These are phyloP conservation scores for Sericinus montela DNA, from an alignment of 2,888 invertebrate genomes.

Conservation along the genomic window DNA sequence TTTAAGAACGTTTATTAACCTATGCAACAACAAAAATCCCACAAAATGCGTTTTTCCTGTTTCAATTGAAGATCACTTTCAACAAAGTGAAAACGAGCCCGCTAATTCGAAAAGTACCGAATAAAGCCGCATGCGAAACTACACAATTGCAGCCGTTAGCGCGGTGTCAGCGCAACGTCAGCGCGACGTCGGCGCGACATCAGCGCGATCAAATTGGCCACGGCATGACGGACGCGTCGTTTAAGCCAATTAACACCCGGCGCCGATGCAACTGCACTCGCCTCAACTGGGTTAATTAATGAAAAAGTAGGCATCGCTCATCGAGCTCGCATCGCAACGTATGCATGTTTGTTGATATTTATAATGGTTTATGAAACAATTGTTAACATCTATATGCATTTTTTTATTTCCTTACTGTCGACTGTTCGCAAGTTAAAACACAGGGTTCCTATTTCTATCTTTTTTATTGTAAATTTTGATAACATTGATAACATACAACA, in stretches of 20 bases:
- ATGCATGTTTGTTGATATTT: background rate
- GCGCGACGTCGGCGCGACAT: background rate
- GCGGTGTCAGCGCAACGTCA: background rate
- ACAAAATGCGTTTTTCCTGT: no score
- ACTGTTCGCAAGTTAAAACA: no score
- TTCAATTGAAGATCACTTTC: no score
- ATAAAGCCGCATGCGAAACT: background rate
- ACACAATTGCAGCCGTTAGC: slow-evolving; percentile 1
- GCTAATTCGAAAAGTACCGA: no score
- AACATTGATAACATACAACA: no score
- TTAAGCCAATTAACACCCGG: slow-evolving; percentile 10
- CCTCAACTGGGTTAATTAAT: slow-evolving; percentile 3
- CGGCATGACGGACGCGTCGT: background rate
- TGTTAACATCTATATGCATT: background rate
- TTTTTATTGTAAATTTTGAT: no score
- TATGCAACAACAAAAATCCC: no score
- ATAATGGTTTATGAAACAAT: background rate
- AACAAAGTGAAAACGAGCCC: no score
- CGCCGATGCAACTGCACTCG: background rate
- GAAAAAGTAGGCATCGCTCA: background rate
- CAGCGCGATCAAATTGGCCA: background rate
- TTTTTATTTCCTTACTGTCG: no score
- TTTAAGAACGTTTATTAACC: no score
- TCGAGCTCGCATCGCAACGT: background rate
- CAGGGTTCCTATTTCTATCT: no score